Conservation (phyloP, 2,797 vertebrate species). For the Lagodon rhomboides region DNA sequence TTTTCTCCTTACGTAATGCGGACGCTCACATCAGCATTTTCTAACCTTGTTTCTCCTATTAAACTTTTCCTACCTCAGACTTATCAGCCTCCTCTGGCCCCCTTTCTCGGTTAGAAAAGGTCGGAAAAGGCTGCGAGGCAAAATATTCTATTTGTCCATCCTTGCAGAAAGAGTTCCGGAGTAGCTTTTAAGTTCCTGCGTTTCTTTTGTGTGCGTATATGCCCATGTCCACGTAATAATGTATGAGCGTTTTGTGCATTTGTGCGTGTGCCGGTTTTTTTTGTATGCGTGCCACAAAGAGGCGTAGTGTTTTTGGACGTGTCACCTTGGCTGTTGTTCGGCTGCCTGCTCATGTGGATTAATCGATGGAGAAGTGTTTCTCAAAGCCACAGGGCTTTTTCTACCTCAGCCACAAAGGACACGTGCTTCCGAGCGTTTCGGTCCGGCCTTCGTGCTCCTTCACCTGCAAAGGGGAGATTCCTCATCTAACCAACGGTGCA, state of each 20-base stretch:
- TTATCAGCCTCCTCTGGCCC: background rate
- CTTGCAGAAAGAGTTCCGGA: slow-evolving; percentile 55
- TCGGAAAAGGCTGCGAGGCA: slow-evolving; percentile 30
- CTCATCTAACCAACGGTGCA: slow-evolving; percentile 27
- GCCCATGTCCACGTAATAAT: slow-evolving; percentile 16
- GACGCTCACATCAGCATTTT: slow-evolving; percentile 22
- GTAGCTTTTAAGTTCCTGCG: slow-evolving; percentile 40
- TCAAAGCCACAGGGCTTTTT: slow-evolving; percentile 47
- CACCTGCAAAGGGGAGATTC: slow-evolving; percentile 20
- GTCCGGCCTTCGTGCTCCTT: background rate
- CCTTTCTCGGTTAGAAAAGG: slow-evolving; percentile 6
- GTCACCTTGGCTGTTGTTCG: slow-evolving; percentile 55
- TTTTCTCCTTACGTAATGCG: slow-evolving; percentile 36
- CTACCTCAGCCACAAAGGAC: slow-evolving; percentile 18
- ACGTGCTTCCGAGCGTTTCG: slow-evolving; percentile 6
- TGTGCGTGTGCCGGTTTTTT: slow-evolving; percentile 8
- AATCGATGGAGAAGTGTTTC: slow-evolving; percentile 54
- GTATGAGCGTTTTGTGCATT: slow-evolving; percentile 16
- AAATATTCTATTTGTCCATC: slow-evolving; percentile 48
- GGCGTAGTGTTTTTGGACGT: slow-evolving; percentile 7
- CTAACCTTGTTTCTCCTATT: background rate
- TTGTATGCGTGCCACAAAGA: slow-evolving; percentile 17
- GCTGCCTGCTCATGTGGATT: slow-evolving; percentile 60
- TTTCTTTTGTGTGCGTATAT: slow-evolving; percentile 11
- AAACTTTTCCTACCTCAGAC: slow-evolving; percentile 19